These are phyloP conservation scores for Achlya flavicornis DNA, from an alignment of 2,888 invertebrate species.

Conservation along the genomic window DNA sequence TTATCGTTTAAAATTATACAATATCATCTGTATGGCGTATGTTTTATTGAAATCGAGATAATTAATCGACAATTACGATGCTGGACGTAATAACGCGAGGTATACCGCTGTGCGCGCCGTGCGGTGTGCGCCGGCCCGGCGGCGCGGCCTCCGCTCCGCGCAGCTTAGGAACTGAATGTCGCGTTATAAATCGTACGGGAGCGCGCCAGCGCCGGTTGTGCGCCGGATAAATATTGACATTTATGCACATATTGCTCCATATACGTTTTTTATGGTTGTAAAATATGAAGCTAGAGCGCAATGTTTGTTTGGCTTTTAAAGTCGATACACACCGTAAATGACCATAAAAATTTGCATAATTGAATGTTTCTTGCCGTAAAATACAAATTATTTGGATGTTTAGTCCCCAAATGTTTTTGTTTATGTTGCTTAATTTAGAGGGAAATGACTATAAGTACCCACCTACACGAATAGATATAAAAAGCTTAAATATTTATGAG, in stretches of 20 bases:
- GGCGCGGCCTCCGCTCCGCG: slow-evolving; percentile 21
- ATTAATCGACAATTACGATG: slow-evolving; percentile 83
- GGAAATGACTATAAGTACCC: slow-evolving; percentile 48
- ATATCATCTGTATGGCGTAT: slow-evolving; percentile 76
- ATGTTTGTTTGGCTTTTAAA: slow-evolving; percentile 66
- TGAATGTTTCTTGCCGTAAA: slow-evolving; percentile 70
- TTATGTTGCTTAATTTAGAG: slow-evolving; percentile 62
- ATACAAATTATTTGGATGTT: slow-evolving; percentile 70
- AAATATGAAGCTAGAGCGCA: slow-evolving; percentile 78
- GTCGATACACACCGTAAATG: slow-evolving; percentile 68
- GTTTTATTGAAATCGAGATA: slow-evolving; percentile 81
- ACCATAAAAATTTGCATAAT: slow-evolving; percentile 80
- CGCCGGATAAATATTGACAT: slow-evolving; percentile 76
- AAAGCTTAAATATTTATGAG: slow-evolving; percentile 24
- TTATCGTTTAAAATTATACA: slow-evolving; percentile 77
- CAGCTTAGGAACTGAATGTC: slow-evolving; percentile 65
- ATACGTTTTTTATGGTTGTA: slow-evolving; percentile 80
- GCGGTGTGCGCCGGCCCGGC: slow-evolving; percentile 34
- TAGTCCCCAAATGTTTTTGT: slow-evolving; percentile 62
- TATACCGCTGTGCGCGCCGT: slow-evolving; percentile 73
- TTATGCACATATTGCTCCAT: slow-evolving; percentile 84
- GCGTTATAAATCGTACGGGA: slow-evolving; percentile 64
- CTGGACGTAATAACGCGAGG: slow-evolving; percentile 73
- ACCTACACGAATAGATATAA: slow-evolving; percentile 30
- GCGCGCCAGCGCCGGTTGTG: slow-evolving; percentile 49